Conservation (phyloP, 2,797 vertebrate species). For the Sebastiscus tertius region DNA sequence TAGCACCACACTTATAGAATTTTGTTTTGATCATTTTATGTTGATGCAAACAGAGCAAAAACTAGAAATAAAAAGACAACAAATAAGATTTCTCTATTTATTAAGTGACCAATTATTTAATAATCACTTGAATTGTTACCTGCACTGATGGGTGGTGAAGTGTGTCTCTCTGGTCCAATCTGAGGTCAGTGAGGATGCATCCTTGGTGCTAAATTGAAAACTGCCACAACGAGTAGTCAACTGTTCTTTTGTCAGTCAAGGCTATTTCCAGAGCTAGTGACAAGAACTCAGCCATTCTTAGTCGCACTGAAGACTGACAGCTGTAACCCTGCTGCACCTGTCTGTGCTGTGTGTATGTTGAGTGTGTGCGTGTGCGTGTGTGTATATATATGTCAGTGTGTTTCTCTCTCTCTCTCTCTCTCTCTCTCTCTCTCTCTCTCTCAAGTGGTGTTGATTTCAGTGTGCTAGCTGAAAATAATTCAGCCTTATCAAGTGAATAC, state of each 20-base stretch:
- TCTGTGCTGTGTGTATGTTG: background rate
- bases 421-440: background rate
- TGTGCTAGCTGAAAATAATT: constrained; percentile 36
- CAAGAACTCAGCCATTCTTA: constrained; percentile 62
- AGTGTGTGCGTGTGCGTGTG: background rate
- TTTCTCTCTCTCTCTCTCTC: no score
- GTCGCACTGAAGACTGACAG: constrained; percentile 62
- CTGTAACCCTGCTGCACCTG: constrained; percentile 67
- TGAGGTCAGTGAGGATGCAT: constrained; percentile 41
- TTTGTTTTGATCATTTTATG: background rate
- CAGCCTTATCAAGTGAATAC: background rate
- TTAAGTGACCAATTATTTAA: background rate
- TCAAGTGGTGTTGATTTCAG: constrained; percentile 28
- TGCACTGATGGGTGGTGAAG: constrained; percentile 36
- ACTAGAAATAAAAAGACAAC: background rate
- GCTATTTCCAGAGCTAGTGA: constrained; percentile 78
- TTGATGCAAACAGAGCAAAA: background rate
- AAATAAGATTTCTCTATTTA: background rate
- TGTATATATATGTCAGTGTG: background rate
- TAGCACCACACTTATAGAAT: background rate
- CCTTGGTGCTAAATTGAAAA: constrained; percentile 79
- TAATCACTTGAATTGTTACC: background rate
- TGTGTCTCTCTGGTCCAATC: constrained; percentile 25
- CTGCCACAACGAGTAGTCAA: constrained; percentile 65
- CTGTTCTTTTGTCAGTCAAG: constrained; percentile 67